Evolutionary conservation across 2,888 invertebrate species (phyloP).

Genomic region (Boloria selene): DNA sequence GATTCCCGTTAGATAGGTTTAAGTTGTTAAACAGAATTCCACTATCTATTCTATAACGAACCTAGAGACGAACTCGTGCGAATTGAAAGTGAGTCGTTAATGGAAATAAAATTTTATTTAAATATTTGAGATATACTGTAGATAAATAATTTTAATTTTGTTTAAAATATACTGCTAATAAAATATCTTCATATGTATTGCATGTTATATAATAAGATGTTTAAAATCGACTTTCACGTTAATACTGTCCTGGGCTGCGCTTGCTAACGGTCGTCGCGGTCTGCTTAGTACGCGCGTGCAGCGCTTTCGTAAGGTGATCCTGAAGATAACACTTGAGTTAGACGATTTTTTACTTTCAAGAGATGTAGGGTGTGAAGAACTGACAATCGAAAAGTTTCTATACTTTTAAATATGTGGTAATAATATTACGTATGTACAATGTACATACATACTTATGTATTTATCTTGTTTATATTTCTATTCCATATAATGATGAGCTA

Average conservation of each 20-base stretch:
- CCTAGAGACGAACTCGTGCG: too few relatives aligned
- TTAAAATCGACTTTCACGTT: conserved; percentile 32
- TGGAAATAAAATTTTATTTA: too few relatives aligned
- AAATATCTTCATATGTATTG: background rate
- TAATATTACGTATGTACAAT: background rate
- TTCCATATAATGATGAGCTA: too few relatives aligned
- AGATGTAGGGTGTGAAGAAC: conserved; percentile 12
- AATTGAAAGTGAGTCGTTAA: too few relatives aligned
- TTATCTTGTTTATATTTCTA: too few relatives aligned
- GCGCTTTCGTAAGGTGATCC: conserved; percentile 73
- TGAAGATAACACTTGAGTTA: conserved; percentile 57
- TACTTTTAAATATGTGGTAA: background rate
- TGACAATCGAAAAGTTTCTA: background rate
- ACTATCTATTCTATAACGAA: too few relatives aligned
- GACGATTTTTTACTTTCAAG: conserved; percentile 23
- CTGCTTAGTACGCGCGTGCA: conserved; percentile 59
- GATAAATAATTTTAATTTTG: too few relatives aligned
- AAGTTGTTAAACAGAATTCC: too few relatives aligned
- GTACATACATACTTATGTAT: background rate
- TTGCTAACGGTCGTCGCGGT: conserved; percentile 61
- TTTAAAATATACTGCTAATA: too few relatives aligned
- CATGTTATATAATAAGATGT: conserved; percentile 1
- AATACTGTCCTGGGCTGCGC: conserved; percentile 34
- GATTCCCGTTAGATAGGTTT: too few relatives aligned
- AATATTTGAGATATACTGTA: too few relatives aligned